phyloP scores from a whole-genome alignment of 2,797 vertebrate genomes.

The Coregonus suidteri region DNA sequence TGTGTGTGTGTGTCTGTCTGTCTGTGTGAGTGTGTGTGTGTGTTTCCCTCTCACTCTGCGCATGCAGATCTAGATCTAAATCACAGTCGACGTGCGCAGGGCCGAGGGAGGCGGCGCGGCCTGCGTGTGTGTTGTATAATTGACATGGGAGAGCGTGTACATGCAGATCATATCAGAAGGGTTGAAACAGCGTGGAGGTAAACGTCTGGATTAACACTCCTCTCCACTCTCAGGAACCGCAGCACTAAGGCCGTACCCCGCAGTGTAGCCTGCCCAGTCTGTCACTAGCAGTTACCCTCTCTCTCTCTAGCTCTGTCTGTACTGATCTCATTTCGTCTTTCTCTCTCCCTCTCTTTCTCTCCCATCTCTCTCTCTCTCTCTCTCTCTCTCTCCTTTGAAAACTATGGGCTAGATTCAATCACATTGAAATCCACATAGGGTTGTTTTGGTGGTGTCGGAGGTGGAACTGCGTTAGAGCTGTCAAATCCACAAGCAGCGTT shows the following conservation, averaged over 20 bases:
- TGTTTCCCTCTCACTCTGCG: not conserved
- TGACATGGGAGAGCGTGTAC: slow-evolving; percentile 37
- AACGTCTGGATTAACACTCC: slow-evolving; percentile 21
- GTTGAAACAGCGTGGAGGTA: slow-evolving; percentile 35
- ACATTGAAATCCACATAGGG: no score
- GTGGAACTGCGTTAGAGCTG: no score
- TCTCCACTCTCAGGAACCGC: slow-evolving; percentile 28
- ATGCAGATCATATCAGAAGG: slow-evolving; percentile 46
- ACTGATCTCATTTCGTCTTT: no score
- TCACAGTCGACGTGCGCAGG: slow-evolving; percentile 15
- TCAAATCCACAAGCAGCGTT: no score
- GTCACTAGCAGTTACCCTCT: slow-evolving; percentile 36
- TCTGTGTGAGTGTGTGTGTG: not conserved
- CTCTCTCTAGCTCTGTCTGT: not conserved
- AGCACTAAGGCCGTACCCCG: slow-evolving; percentile 1
- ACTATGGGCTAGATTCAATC: no score
- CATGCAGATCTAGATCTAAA: slow-evolving; percentile 33
- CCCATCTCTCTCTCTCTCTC: no score
- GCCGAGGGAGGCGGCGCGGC: slow-evolving; percentile 18
- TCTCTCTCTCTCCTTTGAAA: no score
- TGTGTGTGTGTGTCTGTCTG: not conserved
- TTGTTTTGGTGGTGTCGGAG: no score
- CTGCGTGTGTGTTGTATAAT: slow-evolving; percentile 29
- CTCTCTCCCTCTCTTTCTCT: no score
- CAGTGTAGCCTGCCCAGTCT: slow-evolving; percentile 20